Evolutionary conservation across 1,140 invertebrate species (phyloP).

Genomic region (Caenorhabditis inopinata): DNA sequence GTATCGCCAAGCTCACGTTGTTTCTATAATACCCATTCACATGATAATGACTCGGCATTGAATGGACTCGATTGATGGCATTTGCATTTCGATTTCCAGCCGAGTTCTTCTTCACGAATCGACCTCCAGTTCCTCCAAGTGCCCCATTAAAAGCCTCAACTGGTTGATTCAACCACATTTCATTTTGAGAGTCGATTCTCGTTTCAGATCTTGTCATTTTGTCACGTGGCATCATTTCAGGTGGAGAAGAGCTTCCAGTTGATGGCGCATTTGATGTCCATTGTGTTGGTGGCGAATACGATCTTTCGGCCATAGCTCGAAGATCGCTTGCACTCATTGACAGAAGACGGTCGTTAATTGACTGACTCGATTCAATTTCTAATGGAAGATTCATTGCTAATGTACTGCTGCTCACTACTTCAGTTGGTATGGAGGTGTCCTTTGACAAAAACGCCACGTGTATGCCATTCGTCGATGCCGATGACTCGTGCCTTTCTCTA

Average conservation of each 20-base stretch:
- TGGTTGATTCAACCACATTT: slow-evolving; percentile 32
- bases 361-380: slow-evolving; percentile 1
- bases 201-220: slow-evolving; percentile 23
- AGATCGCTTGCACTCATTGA: slow-evolving; percentile 18
- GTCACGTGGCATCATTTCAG: background rate
- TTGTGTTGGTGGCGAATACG: background rate
- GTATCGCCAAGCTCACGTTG: background rate
- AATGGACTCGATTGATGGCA: slow-evolving; percentile 43
- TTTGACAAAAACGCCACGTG: slow-evolving; percentile 2
- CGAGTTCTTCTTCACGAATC: slow-evolving; percentile 31
- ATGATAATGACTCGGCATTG: slow-evolving; percentile 45
- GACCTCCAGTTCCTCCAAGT: background rate
- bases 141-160: slow-evolving; percentile 4
- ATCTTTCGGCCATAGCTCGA: slow-evolving; percentile 17
- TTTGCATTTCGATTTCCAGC: slow-evolving; percentile 13
- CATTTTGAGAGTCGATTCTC: slow-evolving; percentile 29
- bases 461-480: slow-evolving; percentile 11
- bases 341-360: slow-evolving; percentile 6
- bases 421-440: background rate
- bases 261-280: background rate
- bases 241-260: slow-evolving; percentile 4
- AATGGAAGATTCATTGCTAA: slow-evolving; percentile 2
- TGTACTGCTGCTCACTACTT: background rate
- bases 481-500: slow-evolving; percentile 23
- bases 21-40: slow-evolving; percentile 21